Conservation (phyloP, 1,140 invertebrate species). For the Euwallacea fornicatus region DNA sequence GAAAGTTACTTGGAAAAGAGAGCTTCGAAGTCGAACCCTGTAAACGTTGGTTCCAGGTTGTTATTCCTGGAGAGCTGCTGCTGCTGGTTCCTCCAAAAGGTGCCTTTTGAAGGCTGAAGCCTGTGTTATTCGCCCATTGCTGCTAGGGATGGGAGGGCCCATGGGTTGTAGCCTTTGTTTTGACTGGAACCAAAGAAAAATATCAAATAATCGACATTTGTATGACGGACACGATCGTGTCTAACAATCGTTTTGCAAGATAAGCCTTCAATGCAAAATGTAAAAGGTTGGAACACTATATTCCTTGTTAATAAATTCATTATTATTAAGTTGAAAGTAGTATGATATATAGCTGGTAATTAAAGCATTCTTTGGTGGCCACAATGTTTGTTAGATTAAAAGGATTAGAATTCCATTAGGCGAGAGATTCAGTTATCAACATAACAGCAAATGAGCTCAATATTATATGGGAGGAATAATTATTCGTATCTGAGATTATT, state of each 20-base stretch:
- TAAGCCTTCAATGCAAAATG: background rate
- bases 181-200: conserved; percentile 50
- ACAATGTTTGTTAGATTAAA: too few species aligned
- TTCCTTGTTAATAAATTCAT: background rate
- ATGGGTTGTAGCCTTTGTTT: conserved; percentile 57
- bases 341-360: background rate
- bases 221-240: background rate
- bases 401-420: too few species aligned
- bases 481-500: too few species aligned
- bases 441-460: too few species aligned
- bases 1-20: conserved; percentile 46
- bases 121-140: conserved; percentile 60
- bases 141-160: conserved; percentile 60
- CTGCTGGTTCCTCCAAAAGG: conserved; percentile 45
- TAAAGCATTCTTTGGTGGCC: background rate
- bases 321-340: background rate
- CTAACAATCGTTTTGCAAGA: background rate
- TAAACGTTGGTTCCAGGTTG: conserved; percentile 41
- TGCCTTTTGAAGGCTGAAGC: conserved; percentile 46
- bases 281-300: background rate
- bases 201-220: background rate
- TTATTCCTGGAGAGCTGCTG: conserved; percentile 37
- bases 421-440: too few species aligned
- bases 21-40: conserved; percentile 50
- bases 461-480: too few species aligned